Conservation (phyloP, 2,113 vertebrate species). For the Dromiciops gliroides region DNA sequence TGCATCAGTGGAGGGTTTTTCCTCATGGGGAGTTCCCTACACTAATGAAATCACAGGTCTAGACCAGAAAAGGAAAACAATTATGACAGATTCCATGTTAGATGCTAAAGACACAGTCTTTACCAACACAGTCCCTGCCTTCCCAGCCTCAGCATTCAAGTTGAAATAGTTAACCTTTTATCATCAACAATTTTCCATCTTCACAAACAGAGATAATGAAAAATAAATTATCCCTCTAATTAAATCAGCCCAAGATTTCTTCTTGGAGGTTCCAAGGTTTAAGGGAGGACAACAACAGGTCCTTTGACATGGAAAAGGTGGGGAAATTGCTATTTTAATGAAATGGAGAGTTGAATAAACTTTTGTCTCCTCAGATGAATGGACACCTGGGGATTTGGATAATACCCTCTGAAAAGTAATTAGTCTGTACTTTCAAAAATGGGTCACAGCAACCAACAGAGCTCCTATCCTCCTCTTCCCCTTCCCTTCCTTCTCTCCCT, state of each 20-base stretch:
- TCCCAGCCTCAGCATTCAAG: neutral
- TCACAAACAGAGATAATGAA: neutral
- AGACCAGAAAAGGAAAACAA: neutral
- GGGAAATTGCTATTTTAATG: slow-evolving; percentile 56
- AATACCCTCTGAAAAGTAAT: slow-evolving; percentile 61
- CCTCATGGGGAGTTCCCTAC: neutral
- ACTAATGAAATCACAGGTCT: neutral
- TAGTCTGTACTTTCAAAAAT: slow-evolving; percentile 58
- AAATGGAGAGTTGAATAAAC: slow-evolving; percentile 58
- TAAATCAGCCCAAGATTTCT: neutral
- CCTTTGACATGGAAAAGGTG: slow-evolving; percentile 47
- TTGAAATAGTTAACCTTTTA: neutral
- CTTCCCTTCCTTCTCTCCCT: neutral
- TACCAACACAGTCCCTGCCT: neutral
- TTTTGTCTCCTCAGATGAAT: slow-evolving; percentile 64
- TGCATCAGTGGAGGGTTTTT: neutral
- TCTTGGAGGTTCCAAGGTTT: neutral
- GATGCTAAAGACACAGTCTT: neutral
- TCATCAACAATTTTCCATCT: neutral
- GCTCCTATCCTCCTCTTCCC: neutral
- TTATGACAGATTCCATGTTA: neutral
- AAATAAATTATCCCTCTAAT: neutral
- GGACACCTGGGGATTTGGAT: slow-evolving; percentile 50
- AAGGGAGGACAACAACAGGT: neutral
- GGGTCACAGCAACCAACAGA: slow-evolving; percentile 57